Percentiles rank a stretch among this genome's conserved stretches.
These are phyloP conservation scores for Hylaea fasciaria DNA, from an alignment of 2,888 invertebrate species.

Conservation along the genomic window DNA sequence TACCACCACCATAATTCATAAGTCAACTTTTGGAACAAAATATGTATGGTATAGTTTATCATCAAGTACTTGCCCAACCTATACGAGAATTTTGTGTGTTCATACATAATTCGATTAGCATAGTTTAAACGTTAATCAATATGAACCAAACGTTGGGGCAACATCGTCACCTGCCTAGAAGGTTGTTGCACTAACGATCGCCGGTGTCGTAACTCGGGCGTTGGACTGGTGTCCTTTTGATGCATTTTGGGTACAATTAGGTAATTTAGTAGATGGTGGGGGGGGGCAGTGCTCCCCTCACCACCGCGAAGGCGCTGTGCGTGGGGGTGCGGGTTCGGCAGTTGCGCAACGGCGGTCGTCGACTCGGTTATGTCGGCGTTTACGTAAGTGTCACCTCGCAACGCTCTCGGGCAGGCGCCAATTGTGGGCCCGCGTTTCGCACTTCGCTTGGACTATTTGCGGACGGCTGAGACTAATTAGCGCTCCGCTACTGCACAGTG, in stretches of 20 bases:
- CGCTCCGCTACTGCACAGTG: constrained; percentile 52
- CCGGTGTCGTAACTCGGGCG: constrained; percentile 72
- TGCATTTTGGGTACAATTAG: constrained; percentile 80
- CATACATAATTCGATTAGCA: constrained; percentile 53
- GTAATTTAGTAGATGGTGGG: constrained; percentile 73
- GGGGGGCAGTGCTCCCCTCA: constrained; percentile 63
- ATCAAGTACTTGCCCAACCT: constrained; percentile 25
- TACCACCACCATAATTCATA: constrained; percentile 13
- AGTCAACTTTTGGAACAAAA: not conserved
- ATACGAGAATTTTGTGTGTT: constrained; percentile 27
- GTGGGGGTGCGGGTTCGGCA: constrained; percentile 80
- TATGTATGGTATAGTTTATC: not conserved
- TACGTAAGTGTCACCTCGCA: constrained; percentile 83
- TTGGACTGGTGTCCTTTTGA: constrained; percentile 78
- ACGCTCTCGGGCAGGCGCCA: constrained; percentile 68
- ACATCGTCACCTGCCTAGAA: constrained; percentile 65
- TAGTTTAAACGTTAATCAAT: constrained; percentile 63
- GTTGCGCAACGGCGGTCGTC: constrained; percentile 84
- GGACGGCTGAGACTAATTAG: constrained; percentile 69
- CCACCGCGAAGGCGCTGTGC: constrained; percentile 65
- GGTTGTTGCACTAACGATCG: constrained; percentile 78
- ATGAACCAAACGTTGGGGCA: constrained; percentile 55
- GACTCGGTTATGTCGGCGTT: constrained; percentile 83
- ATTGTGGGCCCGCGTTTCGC: constrained; percentile 71
- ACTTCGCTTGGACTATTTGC: constrained; percentile 79